These are phyloP conservation scores for Rhynchotus rufescens DNA, from an alignment of 2,797 vertebrate species.

Conservation along the genomic window DNA sequence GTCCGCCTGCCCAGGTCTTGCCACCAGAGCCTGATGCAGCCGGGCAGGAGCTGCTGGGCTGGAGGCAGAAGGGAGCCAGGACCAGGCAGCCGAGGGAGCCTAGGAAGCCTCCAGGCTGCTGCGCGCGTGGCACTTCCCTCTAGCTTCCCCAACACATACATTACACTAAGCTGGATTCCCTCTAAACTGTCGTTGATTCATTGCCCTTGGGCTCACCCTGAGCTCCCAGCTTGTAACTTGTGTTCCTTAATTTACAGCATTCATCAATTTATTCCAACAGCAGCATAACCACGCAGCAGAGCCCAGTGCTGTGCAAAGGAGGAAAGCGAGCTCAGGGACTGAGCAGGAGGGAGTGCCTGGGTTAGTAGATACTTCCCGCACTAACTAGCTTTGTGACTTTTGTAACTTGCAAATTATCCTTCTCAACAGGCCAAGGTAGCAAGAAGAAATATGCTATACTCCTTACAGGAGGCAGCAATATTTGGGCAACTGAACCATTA, in stretches of 20 bases:
- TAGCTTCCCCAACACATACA: neutral
- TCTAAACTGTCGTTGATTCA: neutral
- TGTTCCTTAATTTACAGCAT: neutral
- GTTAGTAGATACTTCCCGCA: neutral
- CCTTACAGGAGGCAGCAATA: neutral
- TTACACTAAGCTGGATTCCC: neutral
- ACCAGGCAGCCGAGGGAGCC: neutral
- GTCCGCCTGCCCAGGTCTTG: neutral
- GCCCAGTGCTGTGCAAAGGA: neutral
- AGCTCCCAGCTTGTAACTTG: neutral
- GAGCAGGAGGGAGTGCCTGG: neutral
- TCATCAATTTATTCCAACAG: neutral
- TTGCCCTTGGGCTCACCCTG: neutral
- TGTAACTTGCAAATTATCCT: neutral
- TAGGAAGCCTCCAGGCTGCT: neutral
- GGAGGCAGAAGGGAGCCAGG: neutral
- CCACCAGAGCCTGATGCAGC: neutral
- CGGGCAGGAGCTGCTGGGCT: neutral
- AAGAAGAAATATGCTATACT: accelerated
- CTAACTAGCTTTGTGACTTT: neutral
- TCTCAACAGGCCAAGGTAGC: neutral
- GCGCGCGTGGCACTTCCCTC: neutral
- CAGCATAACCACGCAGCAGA: neutral
- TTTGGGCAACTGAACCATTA: neutral
- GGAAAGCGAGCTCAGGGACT: neutral